Evolutionary conservation across 2,888 invertebrate species (phyloP).

Genomic region (Biston betularia): DNA sequence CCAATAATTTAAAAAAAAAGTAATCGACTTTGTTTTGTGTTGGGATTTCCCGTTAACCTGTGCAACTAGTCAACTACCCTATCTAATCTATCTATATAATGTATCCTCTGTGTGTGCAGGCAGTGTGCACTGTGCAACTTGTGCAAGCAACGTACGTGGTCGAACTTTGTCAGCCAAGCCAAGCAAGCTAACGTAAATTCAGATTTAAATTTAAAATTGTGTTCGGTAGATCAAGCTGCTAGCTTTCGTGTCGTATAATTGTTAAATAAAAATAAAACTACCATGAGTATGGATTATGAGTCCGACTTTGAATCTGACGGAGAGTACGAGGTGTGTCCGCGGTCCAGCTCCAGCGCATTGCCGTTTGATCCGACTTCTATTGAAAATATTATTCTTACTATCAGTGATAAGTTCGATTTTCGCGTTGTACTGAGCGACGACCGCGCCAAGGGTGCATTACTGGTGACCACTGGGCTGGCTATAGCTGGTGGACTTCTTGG

Average conservation of each 20-base stretch:
- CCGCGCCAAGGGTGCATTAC: constrained; percentile 58
- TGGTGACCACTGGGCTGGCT: constrained; percentile 71
- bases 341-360: constrained; percentile 52
- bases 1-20: no score
- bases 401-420: constrained; percentile 74
- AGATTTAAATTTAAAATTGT: background rate
- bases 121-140: no score
- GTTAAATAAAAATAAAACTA: constrained; percentile 2
- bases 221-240: background rate
- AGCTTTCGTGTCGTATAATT: background rate
- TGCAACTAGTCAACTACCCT: no score
- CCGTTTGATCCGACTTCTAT: constrained; percentile 68
- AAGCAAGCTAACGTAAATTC: background rate
- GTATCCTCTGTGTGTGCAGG: no score
- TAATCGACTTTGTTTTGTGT: no score
- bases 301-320: constrained; percentile 56
- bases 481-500: constrained; percentile 75
- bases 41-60: no score
- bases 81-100: no score
- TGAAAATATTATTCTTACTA: constrained; percentile 69
- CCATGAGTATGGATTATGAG: constrained; percentile 47
- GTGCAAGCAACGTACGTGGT: no score
- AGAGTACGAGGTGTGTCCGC: constrained; percentile 59
- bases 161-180: background rate
- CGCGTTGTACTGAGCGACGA: constrained; percentile 66